Evolutionary conservation across 2,888 invertebrate genomes (phyloP).

Genomic region (Bunonema sp.): DNA sequence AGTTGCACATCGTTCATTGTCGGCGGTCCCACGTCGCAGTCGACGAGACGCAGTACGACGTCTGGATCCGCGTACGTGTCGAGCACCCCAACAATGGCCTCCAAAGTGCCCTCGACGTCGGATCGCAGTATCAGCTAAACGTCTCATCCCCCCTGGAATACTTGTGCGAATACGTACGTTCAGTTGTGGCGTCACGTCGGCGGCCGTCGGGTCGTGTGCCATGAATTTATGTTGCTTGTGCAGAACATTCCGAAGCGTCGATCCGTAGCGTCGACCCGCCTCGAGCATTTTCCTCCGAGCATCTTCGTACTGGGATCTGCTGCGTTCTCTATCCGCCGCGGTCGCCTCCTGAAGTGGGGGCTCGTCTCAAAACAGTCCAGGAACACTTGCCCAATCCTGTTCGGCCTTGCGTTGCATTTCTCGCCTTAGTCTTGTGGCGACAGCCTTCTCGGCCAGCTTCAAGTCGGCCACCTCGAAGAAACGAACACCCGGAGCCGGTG

Average conservation of each 20-base stretch:
- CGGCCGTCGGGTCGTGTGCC: no score
- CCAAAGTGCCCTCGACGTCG: constrained; percentile 87
- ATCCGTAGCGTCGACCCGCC: constrained; percentile 11
- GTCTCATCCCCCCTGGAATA: no score
- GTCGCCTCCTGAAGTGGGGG: constrained; percentile 8
- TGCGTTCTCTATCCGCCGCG: constrained; percentile 1
- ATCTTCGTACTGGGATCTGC: constrained; percentile 8
- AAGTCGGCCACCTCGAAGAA: constrained; percentile 68
- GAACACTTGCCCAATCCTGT: constrained; percentile 18
- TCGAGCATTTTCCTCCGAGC: not conserved
- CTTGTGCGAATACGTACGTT: not conserved
- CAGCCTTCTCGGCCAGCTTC: constrained; percentile 55
- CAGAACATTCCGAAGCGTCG: constrained; percentile 15
- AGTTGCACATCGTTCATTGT: constrained; percentile 68
- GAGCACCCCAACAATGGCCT: constrained; percentile 77
- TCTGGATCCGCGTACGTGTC: constrained; percentile 58
- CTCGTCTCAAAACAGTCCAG: not conserved
- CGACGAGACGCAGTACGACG: constrained; percentile 68
- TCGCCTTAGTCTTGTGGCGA: constrained; percentile 56
- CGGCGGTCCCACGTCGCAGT: constrained; percentile 75
- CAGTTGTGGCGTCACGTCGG: constrained; percentile 2
- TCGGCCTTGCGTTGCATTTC: constrained; percentile 55
- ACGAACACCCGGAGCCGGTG: constrained; percentile 74
- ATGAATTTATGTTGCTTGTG: constrained; percentile 20
- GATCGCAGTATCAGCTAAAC: constrained; percentile 47